These are phyloP conservation scores for Phengaris arion DNA, from an alignment of 2,888 invertebrate genomes.

Conservation along the genomic window DNA sequence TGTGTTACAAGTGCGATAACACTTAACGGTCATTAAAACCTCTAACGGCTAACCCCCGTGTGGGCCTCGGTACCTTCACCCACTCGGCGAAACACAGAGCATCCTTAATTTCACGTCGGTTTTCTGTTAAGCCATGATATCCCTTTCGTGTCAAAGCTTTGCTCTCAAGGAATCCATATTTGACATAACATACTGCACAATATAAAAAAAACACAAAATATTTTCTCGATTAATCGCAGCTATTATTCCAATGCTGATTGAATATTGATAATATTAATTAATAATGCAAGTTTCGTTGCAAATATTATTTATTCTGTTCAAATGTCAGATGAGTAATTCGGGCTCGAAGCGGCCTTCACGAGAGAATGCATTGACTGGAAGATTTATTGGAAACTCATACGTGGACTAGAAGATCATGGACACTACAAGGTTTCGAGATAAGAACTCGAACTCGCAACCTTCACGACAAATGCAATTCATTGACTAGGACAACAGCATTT, in stretches of 20 bases:
- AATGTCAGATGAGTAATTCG: background rate
- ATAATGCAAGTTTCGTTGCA: constrained; percentile 2
- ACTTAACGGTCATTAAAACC: no score
- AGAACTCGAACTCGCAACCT: background rate
- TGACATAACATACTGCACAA: background rate
- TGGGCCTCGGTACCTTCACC: no score
- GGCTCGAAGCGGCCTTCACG: background rate
- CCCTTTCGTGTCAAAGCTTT: no score
- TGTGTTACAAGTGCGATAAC: no score
- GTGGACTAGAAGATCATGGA: background rate
- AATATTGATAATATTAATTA: background rate
- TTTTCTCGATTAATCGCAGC: background rate
- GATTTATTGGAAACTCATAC: background rate
- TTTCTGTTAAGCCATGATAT: no score
- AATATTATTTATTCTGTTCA: background rate
- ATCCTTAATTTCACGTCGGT: no score
- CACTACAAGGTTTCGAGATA: background rate
- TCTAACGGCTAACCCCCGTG: no score
- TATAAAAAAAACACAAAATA: background rate
- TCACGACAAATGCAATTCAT: background rate
- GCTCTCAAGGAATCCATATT: no score
- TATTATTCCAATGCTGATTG: background rate
- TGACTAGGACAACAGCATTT: no score
- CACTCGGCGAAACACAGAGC: no score
- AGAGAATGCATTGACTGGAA: background rate